phyloP scores from a whole-genome alignment of 1,140 invertebrate genomes.

The Caenorhabditis remanei region DNA sequence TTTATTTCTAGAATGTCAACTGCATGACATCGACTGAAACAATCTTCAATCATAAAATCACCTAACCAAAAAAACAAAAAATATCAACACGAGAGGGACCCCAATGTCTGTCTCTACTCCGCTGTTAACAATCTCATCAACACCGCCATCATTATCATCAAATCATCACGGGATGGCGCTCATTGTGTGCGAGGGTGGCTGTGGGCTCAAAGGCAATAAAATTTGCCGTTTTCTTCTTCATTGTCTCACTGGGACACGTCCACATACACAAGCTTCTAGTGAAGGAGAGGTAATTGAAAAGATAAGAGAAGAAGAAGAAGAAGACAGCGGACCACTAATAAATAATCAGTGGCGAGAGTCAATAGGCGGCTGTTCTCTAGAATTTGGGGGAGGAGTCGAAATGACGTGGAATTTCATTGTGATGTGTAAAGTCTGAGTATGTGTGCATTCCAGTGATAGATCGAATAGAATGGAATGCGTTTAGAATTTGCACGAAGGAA shows the following conservation, averaged over 20 bases:
- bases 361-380: constrained; percentile 32
- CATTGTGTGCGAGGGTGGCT: constrained; percentile 34
- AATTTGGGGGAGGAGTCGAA: background rate
- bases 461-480: background rate
- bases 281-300: background rate
- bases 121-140: constrained; percentile 19
- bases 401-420: constrained; percentile 14
- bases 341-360: constrained; percentile 37
- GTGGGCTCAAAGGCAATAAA: constrained; percentile 27
- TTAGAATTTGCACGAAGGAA: background rate
- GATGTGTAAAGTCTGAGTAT: background rate
- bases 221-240: constrained; percentile 52
- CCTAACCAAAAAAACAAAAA: constrained; percentile 1
- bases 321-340: constrained; percentile 10
- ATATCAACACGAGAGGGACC: background rate
- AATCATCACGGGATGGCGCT: constrained; percentile 30
- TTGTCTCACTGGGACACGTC: background rate
- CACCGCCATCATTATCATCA: constrained; percentile 32
- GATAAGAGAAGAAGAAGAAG: constrained; percentile 10
- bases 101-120: background rate
- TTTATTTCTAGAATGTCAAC: background rate
- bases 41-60: background rate
- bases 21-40: constrained; percentile 2
- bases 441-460: background rate
- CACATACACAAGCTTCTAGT: background rate